Base-by-base conservation (phyloP, 1,140 invertebrate species). In the Bombus pascuorum region DNA sequence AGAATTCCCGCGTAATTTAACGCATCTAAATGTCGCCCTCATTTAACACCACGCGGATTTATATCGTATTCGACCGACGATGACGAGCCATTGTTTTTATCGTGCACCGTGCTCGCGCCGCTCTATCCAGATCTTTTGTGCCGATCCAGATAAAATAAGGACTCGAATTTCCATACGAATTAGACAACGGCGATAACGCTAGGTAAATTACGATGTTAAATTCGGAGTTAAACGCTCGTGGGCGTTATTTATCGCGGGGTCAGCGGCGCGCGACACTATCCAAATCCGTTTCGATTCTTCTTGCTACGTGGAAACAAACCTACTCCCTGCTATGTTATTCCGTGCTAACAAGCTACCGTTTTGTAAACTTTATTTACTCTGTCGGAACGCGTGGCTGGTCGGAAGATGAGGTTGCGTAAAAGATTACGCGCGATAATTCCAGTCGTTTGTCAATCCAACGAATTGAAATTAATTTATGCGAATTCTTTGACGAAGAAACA, bases 11-110 rank as follows among this genome's bases (percentile, higher is more conserved):
- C 4, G 39, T 47, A 72, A 80, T 85, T 85, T 73, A 85, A 73
- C 44, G 47, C 65, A 13, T 57, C 22, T 37, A 72, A 59, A 81
- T 25, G 68, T 72, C 62, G 37, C 12, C n/a, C 34, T 32, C 62
- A 44, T 73, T 87, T 72, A 87, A 57, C 80, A 28, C 53, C 32
- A 37, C 65, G 3, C 39, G 57, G 66, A 81, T 88, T 77, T 81
- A 70, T 15, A 53, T 72, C 65, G 37, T 13, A 3, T 62, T 79
- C 28, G 44, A 4, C 1, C 32, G n/a, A 34, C 75, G 68, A 59
- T 39, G 73, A 81, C 47, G 39, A 72, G 18, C n/a, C 53, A 87
- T 85, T 87, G 47, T 88, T 81, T 62, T 28, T 9, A 66, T 66
- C 65, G 32, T 15, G 28, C 10, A 34, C 1, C 34, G 28, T 9